Conservation (phyloP, 2,888 invertebrate species). For the Automeris io region DNA sequence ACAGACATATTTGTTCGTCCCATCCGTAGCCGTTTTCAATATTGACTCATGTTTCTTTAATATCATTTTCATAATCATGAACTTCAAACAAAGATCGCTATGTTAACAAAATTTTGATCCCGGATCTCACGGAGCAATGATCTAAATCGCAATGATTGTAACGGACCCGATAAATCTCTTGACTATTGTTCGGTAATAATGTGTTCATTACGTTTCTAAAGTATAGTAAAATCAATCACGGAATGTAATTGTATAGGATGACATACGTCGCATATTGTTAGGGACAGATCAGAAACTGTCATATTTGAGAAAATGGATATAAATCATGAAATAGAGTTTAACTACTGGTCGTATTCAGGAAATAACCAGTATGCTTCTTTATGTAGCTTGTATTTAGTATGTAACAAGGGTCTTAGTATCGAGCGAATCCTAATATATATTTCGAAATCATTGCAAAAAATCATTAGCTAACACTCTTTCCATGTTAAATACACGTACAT, state of each 20-base stretch:
- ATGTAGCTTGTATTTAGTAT: neutral
- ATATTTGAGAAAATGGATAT: too few species aligned
- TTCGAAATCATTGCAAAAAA: neutral
- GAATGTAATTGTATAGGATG: too few species aligned
- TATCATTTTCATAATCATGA: conserved; percentile 39
- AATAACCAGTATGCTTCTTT: too few species aligned
- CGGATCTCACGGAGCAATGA: conserved; percentile 48
- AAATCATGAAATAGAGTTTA: too few species aligned
- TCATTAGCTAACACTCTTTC: neutral
- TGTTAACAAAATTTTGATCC: conserved; percentile 32
- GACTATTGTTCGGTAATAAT: conserved; percentile 21
- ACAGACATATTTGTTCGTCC: neutral
- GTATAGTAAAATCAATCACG: too few species aligned
- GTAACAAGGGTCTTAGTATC: neutral
- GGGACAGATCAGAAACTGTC: too few species aligned
- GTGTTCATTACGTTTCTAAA: conserved; percentile 22
- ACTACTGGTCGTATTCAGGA: too few species aligned
- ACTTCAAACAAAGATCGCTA: conserved; percentile 38
- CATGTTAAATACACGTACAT: neutral
- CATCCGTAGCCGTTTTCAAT: neutral
- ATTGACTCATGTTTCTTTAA: neutral
- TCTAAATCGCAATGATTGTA: conserved; percentile 46
- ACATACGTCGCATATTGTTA: too few species aligned
- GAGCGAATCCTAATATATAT: neutral
- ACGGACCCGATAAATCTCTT: conserved; percentile 36